Evolutionary conservation across 2,113 vertebrate genomes (phyloP).

Genomic region (human (Homo sapiens)): GRCh38 chr1:190158501-190159000

Average conservation of each 20-base stretch:
- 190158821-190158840: not conserved
- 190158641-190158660: not conserved
- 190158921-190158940: not conserved
- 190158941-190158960: not conserved
- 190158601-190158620: too few relatives aligned
- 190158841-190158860: not conserved
- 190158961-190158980: too few relatives aligned
- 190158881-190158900: too few relatives aligned
- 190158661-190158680: not conserved
- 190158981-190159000: not conserved
- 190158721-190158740: not conserved
- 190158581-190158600: too few relatives aligned
- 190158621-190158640: too few relatives aligned
- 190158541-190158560: too few relatives aligned
- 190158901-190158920: not conserved
- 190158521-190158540: too few relatives aligned
- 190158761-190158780: not conserved
- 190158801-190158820: not conserved
- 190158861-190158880: too few relatives aligned
- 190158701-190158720: not conserved
- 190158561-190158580: too few relatives aligned
- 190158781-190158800: not conserved
- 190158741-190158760: not conserved
- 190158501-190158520: too few relatives aligned
- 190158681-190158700: not conserved